Conservation (phyloP, 2,797 vertebrate species). For the Melanotaenia parkinsoni region DNA sequence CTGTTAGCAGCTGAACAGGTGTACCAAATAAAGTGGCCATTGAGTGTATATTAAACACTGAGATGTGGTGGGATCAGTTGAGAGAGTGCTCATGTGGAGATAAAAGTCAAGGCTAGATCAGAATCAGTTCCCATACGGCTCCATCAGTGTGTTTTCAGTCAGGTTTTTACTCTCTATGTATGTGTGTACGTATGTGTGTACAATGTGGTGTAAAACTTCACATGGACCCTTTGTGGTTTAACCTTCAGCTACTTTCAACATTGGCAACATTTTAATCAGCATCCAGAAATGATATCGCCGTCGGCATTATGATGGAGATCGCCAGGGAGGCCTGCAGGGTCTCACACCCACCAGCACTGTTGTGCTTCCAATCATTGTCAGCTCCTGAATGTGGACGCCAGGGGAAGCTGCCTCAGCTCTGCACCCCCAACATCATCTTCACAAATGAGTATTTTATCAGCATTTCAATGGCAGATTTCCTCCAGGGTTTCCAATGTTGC, state of each 20-base stretch:
- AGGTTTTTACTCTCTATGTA: slow-evolving; percentile 9
- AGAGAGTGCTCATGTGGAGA: slow-evolving; percentile 2
- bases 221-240: slow-evolving; percentile 66
- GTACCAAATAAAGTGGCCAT: no score
- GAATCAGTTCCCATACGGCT: slow-evolving; percentile 1
- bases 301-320: slow-evolving; percentile 69
- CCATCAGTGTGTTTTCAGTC: neutral
- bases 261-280: slow-evolving; percentile 79
- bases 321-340: slow-evolving; percentile 58
- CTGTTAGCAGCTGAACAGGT: no score
- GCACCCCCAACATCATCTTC: slow-evolving; percentile 42
- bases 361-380: slow-evolving; percentile 64
- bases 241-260: slow-evolving; percentile 80
- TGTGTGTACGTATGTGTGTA: neutral
- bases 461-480: slow-evolving; percentile 62
- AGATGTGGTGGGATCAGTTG: neutral
- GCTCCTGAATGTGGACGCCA: slow-evolving; percentile 39
- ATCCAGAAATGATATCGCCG: slow-evolving; percentile 65
- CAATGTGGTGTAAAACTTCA: slow-evolving; percentile 51
- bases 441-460: slow-evolving; percentile 61
- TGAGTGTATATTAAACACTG: neutral
- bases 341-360: slow-evolving; percentile 54
- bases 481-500: slow-evolving; percentile 40
- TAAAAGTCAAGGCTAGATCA: slow-evolving; percentile 35
- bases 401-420: slow-evolving; percentile 45